These are phyloP conservation scores for Drosophila monieri DNA, from an alignment of 2,888 invertebrate species.

Conservation along the genomic window DNA sequence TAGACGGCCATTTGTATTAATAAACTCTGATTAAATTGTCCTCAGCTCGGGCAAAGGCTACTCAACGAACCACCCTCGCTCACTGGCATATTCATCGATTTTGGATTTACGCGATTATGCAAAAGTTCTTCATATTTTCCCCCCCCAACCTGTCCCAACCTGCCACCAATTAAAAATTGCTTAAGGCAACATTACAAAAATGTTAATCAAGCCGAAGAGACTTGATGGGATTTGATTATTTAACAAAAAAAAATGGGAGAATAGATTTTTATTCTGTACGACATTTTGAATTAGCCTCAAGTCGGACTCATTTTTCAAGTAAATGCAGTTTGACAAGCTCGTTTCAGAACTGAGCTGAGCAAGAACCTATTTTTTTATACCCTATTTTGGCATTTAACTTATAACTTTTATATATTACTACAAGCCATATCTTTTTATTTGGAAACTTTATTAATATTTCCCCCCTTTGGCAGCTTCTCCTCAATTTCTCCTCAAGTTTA, in stretches of 20 bases:
- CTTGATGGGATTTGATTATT: constrained; percentile 20
- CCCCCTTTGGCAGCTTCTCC: too few species aligned
- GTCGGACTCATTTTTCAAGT: constrained; percentile 31
- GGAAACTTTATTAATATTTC: neutral
- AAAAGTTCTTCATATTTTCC: constrained; percentile 12
- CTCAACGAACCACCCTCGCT: constrained; percentile 13
- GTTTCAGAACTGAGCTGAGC: constrained; percentile 8
- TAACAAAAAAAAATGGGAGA: neutral
- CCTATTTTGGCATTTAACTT: neutral
- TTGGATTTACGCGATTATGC: constrained; percentile 36
- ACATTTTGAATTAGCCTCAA: constrained; percentile 21
- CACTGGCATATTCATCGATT: constrained; percentile 8
- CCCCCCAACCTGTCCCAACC: too few species aligned
- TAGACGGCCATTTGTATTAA: constrained; percentile 13
- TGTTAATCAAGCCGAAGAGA: neutral
- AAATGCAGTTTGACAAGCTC: constrained; percentile 38
- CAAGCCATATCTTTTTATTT: too few species aligned
- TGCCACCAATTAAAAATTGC: constrained; percentile 24
- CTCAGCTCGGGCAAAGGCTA: neutral
- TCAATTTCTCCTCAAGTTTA: neutral
- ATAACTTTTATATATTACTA: neutral
- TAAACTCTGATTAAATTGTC: constrained; percentile 1
- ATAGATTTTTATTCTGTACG: constrained; percentile 1
- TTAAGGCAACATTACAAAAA: constrained; percentile 9
- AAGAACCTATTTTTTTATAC: constrained; percentile 4